Evolutionary conservation across 1,140 invertebrate genomes (phyloP), one percentile per base, ranked within the genome.

Genomic region (Eurosta solidaginis): DNA sequence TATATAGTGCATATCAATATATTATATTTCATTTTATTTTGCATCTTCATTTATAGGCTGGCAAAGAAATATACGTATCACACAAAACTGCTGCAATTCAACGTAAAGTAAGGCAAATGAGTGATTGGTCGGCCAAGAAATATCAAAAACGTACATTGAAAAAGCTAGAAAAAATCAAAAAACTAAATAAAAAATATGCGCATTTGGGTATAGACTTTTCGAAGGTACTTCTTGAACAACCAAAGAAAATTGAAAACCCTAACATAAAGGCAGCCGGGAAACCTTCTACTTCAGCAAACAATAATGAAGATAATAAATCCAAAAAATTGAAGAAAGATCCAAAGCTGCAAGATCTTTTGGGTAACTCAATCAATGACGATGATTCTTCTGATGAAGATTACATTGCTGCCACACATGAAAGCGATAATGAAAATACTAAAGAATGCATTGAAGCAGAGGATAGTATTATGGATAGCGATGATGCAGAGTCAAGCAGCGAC

Each of bases 331-430:
- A 81, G 52, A 80, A 79, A 83, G 82, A 82, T 27, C 76, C 83
- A 7, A 78, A 86, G 78, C 82, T 83, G 33, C 81, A 82, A 36
- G 83, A 87, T 59, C 76, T 87, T 33, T 50, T 87, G 36, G 85
- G 82, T 49, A 84, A 78, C 10, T 86, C 86, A 12, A 81, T 87
- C n/a, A 83, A 84, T 44, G 86, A 87, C 3, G n/a, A 68, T 40
- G 84, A 86, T 59, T 86, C 85, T 0, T 81, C 81, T 14, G 85
- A 87, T 81, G 85, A 87, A 76, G 84, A 86, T 29, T 87, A 82
- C 76, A 36, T 76, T 45, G 82, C 80, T 1, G 1, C 68, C 50
- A 2, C 44, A 22, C 5, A 68, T 52, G 20, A 78, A 47, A 25
- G 20, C n/a, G 59, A 78, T 29, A 29, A 44, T 9, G 82, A 76